Percentiles rank a stretch among this genome's conserved stretches.
Evolutionary conservation across 2,113 vertebrate genomes (phyloP).

Genomic region (Barnardius zonarius): DNA sequence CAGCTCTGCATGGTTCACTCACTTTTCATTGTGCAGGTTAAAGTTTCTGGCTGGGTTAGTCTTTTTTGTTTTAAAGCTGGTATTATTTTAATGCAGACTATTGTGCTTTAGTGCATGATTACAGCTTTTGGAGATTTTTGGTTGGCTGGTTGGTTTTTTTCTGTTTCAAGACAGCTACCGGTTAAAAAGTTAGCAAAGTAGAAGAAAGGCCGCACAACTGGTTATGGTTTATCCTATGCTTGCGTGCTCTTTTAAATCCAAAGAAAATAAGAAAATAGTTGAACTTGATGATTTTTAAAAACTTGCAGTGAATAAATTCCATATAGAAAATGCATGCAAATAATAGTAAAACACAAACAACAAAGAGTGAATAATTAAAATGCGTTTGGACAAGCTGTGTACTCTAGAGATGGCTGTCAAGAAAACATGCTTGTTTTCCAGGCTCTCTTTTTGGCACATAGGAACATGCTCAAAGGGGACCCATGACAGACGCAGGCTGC

Average conservation of each 20-base stretch:
- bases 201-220: background rate
- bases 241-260: background rate
- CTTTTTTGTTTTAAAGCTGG: background rate
- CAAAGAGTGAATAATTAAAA: background rate
- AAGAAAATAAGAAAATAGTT: background rate
- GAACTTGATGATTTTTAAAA: background rate
- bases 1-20: rapidly evolving
- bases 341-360: background rate
- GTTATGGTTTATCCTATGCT: background rate
- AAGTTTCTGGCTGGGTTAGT: background rate
- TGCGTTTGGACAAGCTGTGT: background rate
- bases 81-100: background rate
- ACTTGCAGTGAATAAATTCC: background rate
- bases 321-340: background rate
- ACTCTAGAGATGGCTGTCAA: background rate
- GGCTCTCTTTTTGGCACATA: background rate
- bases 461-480: background rate
- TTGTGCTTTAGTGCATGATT: background rate
- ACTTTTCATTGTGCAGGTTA: background rate
- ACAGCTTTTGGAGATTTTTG: background rate
- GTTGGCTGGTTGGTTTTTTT: background rate
- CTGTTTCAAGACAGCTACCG: background rate
- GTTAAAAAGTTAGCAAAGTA: background rate
- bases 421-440: background rate
- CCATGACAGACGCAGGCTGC: too few species aligned